Evolutionary conservation across 2,888 invertebrate genomes (phyloP).

Genomic region (Melanchra persicariae): DNA sequence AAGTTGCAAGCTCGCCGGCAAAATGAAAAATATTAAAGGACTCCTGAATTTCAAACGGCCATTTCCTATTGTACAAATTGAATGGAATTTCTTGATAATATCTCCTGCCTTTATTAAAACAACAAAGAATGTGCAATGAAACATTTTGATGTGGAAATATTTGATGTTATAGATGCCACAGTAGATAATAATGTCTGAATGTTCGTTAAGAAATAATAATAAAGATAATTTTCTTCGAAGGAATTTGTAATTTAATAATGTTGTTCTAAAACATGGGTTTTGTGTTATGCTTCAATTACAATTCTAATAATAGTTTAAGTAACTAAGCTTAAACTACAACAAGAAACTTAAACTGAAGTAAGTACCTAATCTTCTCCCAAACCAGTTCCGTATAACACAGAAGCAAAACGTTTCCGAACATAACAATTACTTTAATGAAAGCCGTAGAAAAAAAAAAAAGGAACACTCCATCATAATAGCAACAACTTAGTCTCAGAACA

Average conservation of each 20-base stretch:
- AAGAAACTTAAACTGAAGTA: not conserved
- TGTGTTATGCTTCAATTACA: not conserved
- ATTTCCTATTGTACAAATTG: slow-evolving; percentile 64
- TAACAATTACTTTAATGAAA: slow-evolving; percentile 20
- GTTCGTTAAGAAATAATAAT: not conserved
- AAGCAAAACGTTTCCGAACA: slow-evolving; percentile 5
- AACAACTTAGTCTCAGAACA: slow-evolving; percentile 33
- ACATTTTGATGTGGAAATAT: slow-evolving; percentile 48
- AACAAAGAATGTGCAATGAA: slow-evolving; percentile 60
- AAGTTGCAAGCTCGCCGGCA: slow-evolving; percentile 36
- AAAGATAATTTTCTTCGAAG: not conserved
- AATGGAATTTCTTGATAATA: slow-evolving; percentile 64
- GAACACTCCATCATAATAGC: slow-evolving; percentile 20
- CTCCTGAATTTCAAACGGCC: slow-evolving; percentile 58
- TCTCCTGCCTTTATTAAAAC: slow-evolving; percentile 57
- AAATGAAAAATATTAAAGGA: slow-evolving; percentile 65
- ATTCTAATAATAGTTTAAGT: not conserved
- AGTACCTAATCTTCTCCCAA: slow-evolving; percentile 9
- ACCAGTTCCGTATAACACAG: not conserved
- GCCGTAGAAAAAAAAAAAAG: slow-evolving; percentile 1
- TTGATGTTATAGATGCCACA: slow-evolving; percentile 23
- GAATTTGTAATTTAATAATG: slow-evolving; percentile 9
- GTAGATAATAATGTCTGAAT: slow-evolving; percentile 12
- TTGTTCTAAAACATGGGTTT: not conserved
- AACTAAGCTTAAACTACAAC: not conserved